Percentiles rank a stretch among this genome's conserved stretches.
Conservation (phyloP, 2,797 vertebrate species). For the Borostomias antarcticus region DNA sequence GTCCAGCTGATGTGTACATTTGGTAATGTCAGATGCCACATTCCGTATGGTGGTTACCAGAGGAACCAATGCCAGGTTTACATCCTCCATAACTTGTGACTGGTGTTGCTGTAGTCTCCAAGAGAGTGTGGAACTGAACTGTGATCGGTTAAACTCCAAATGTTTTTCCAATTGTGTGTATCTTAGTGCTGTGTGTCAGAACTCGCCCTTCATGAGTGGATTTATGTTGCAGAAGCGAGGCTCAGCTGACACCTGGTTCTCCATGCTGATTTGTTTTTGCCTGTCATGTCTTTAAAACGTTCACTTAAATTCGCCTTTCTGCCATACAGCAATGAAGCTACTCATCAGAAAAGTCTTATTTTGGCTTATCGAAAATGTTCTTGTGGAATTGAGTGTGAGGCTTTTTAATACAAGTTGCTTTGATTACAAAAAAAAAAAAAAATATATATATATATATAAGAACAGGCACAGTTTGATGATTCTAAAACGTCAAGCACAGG, state of each 20-base stretch:
- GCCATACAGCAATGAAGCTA: background rate
- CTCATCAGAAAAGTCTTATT: background rate
- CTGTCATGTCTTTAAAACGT: background rate
- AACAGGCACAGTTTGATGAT: too few relatives aligned
- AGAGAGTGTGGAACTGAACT: too few relatives aligned
- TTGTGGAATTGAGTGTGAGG: background rate
- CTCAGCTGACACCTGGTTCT: background rate
- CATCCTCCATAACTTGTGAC: too few relatives aligned
- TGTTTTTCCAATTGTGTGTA: too few relatives aligned
- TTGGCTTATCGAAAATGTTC: background rate
- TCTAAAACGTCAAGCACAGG: too few relatives aligned
- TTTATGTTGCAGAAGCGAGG: constrained; percentile 17
- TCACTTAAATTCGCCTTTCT: background rate
- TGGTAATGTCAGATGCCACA: too few relatives aligned
- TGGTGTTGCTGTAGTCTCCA: too few relatives aligned
- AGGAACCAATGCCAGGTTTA: too few relatives aligned
- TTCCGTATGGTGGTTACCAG: too few relatives aligned
- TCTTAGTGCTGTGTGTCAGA: constrained; percentile 45
- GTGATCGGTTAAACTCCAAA: too few relatives aligned
- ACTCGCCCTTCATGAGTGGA: background rate
- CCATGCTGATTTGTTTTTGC: background rate
- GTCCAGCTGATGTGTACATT: too few relatives aligned
- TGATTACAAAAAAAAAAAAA: background rate
- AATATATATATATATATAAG: too few relatives aligned
- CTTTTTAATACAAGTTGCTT: background rate